Evolutionary conservation across 2,888 invertebrate genomes (phyloP), one percentile per base, ranked within the genome.

Genomic region (Thecophora atra): DNA sequence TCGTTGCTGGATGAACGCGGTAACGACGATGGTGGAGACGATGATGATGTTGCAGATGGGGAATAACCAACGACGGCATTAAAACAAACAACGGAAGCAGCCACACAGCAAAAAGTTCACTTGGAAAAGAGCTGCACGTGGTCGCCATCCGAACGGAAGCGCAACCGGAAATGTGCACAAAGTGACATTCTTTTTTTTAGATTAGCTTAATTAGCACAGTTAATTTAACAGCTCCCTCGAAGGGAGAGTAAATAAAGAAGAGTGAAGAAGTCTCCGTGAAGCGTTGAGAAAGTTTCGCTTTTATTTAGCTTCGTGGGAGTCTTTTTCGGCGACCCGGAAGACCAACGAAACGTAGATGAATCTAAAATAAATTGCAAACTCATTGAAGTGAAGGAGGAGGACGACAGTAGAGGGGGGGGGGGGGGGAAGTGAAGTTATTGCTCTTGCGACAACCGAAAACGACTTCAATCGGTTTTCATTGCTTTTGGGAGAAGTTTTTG

Each of bases 121-220:
- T 28, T 51, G n/a, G 51, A 66, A 19, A 26, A 66, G 28, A 15
- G 52, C 51, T 37, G 65, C n/a, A n/a, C 6, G 51, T 24, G 28
- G 15, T 37, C 11, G 65, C 70, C 72, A 51, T 71, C 60, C 44
- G 66, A 60, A 11, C 67, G 68, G 60, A 24, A 54, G 60, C 65
- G 30, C 15, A 37, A 56, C 15, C n/a, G 30, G 2, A 73, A 56
- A 28, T 30, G 51, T 51, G 30, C 65, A 51, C 52, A 24, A 66
- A 28, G 24, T 66, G 26, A 37, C 37, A 37, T 37, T 37, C 7
- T 37, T 37, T 37, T n/a, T n/a, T 37, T 37, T 37, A 6, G 37
- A 66, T 66, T 66, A 66, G 65, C 37, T 37, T 37, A 37, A 66
- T 66, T 66, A 66, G 52, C 65, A 28, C 52, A 66, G 51, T 51